Evolutionary conservation across 2,113 vertebrate genomes (phyloP), one percentile per base, ranked within the genome.

Genomic region (Lagenorhynchus albirostris): DNA sequence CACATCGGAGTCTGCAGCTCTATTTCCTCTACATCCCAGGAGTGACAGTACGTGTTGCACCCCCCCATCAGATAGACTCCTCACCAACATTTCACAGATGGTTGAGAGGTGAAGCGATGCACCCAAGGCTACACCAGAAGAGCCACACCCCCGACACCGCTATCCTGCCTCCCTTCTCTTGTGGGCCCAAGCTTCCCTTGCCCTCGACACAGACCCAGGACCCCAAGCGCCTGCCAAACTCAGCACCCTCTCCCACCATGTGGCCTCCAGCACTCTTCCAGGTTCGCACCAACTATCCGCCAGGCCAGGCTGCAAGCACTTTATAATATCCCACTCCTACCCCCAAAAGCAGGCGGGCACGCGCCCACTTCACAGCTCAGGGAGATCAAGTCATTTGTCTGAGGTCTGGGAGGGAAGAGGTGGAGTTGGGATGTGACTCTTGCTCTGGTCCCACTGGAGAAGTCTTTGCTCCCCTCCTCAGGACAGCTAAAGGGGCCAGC

Each of bases 41-140:
- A 62, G 17, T 8, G 1, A 29, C n/a, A 10, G 25, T 21, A 8
- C 0, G 0, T 8, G 2, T 6, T 11, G 14, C 15, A 58, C 0
- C 31, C 13, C 13, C 4, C 1, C 5, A 41, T 33, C 26, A 4
- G 53, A 10, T 8, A 10, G 29, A 58, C 10, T 29, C 50, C 55
- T 55, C 67, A 3, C 26, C 7, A 2, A 33, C 15, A 5, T 3
- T 38, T 81, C 87, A 14, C 63, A 87, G 67, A 15, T 2, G n/a
- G n/a, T 55, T 80, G 50, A 68, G 80, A n/a, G 9, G 53, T 21
- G 3, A 74, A 13, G n/a, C 1, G 6, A 31, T 2, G 0, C 31
- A 65, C 23, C 36, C 2, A 8, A 44, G 29, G 71, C 65, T 25
- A n/a, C 65, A 7, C 8, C 9, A 2, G 13, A 18, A 44, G 17